These are phyloP conservation scores for Globia sparganii DNA, from an alignment of 2,888 invertebrate species.

Conservation along the genomic window DNA sequence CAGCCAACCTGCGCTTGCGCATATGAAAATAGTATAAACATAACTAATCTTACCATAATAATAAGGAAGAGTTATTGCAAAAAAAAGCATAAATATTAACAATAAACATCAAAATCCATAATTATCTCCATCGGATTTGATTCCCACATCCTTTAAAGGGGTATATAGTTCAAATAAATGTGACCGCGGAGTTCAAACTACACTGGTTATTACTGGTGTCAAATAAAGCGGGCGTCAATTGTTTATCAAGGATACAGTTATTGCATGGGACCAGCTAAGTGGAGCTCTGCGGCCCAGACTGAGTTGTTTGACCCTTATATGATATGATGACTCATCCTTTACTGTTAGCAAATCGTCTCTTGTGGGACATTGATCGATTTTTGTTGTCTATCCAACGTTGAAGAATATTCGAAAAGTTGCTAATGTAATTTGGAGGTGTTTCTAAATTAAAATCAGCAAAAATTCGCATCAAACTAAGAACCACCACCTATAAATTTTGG, in stretches of 20 bases:
- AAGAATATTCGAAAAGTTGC: not conserved
- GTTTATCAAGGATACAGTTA: slow-evolving; percentile 52
- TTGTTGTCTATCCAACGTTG: not conserved
- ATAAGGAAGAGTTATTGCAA: not conserved
- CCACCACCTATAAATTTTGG: too few species aligned
- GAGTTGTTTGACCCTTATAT: slow-evolving; percentile 66
- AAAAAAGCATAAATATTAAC: not conserved
- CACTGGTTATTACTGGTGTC: slow-evolving; percentile 33
- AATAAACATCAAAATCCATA: slow-evolving; percentile 25
- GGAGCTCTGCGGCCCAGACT: slow-evolving; percentile 52
- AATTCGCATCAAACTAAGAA: not conserved
- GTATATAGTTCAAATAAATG: slow-evolving; percentile 43
- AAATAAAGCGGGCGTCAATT: slow-evolving; percentile 48
- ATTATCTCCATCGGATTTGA: slow-evolving; percentile 29
- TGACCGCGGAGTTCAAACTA: slow-evolving; percentile 35
- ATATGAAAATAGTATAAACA: not conserved
- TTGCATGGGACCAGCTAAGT: slow-evolving; percentile 48
- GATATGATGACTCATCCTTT: slow-evolving; percentile 56
- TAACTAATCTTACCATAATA: not conserved
- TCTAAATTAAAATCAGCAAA: not conserved
- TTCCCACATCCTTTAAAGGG: slow-evolving; percentile 52
- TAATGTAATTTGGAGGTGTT: not conserved
- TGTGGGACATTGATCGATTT: not conserved
- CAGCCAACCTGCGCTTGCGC: not conserved
- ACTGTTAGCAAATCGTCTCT: slow-evolving; percentile 55